phyloP scores from a whole-genome alignment of 2,797 vertebrate genomes.

The Valencia hispanica region DNA sequence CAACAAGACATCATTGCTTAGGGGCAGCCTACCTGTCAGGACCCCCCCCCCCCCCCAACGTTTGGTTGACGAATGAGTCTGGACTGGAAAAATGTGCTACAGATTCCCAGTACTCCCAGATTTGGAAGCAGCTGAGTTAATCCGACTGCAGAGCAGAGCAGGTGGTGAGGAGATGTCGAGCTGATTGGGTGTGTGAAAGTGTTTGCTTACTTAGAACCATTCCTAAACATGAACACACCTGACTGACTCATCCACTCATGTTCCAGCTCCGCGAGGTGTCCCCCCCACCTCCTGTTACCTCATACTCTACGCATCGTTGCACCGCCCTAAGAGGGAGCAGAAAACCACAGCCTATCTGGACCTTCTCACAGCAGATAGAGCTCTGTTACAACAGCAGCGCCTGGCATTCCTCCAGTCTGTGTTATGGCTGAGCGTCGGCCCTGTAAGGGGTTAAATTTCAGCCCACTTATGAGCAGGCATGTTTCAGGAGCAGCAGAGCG shows the following conservation, averaged over 20 bases:
- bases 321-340: constrained; percentile 50
- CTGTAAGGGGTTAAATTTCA: constrained; percentile 75
- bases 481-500: constrained; percentile 61
- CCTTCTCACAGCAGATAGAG: constrained; percentile 59
- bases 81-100: constrained; percentile 21
- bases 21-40: constrained; percentile 57
- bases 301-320: constrained; percentile 46
- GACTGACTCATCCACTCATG: constrained; percentile 51
- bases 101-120: background rate
- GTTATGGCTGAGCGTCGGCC: constrained; percentile 74
- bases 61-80: constrained; percentile 49
- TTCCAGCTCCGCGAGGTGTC: constrained; percentile 62
- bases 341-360: constrained; percentile 39
- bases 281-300: constrained; percentile 53
- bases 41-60: background rate
- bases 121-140: background rate
- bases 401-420: constrained; percentile 77
- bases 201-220: background rate
- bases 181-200: constrained; percentile 23
- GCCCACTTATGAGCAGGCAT: constrained; percentile 69
- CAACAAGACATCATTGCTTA: constrained; percentile 62
- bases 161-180: constrained; percentile 48
- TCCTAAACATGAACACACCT: constrained; percentile 40
- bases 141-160: background rate
- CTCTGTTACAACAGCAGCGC: constrained; percentile 58